phyloP scores from a whole-genome alignment of 2,888 invertebrate genomes.

The Hypomecis atomaria region DNA sequence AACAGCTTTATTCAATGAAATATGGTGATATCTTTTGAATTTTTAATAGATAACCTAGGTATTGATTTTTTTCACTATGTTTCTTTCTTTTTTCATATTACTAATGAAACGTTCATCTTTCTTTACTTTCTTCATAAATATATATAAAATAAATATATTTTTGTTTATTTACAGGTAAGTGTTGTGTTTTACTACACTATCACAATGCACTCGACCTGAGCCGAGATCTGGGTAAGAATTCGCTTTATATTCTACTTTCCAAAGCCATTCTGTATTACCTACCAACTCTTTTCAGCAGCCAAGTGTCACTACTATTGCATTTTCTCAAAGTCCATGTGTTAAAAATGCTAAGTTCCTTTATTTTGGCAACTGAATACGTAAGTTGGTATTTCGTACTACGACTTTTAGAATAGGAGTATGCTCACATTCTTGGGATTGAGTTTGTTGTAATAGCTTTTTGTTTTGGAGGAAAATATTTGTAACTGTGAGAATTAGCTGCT shows the following conservation, averaged over 20 bases:
- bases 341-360: neutral
- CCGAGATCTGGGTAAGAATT: constrained; percentile 41
- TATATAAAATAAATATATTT: neutral
- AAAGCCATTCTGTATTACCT: constrained; percentile 34
- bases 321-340: neutral
- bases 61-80: too few relatives aligned
- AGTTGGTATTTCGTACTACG: neutral
- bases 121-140: neutral
- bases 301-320: neutral
- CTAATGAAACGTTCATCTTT: too few relatives aligned
- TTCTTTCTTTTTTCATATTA: too few relatives aligned
- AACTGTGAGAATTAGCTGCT: neutral
- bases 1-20: too few relatives aligned
- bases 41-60: too few relatives aligned
- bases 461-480: constrained; percentile 28
- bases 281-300: neutral
- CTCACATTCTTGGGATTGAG: constrained; percentile 40
- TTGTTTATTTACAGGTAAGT: constrained; percentile 56
- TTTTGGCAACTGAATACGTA: neutral
- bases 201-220: constrained; percentile 36
- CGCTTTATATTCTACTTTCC: constrained; percentile 35
- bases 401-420: constrained; percentile 40
- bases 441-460: constrained; percentile 23
- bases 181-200: constrained; percentile 29
- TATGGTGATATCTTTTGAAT: too few relatives aligned